These are phyloP conservation scores for Chymomyza caudatula DNA, from an alignment of 2,888 invertebrate genomes.

Conservation along the genomic window DNA sequence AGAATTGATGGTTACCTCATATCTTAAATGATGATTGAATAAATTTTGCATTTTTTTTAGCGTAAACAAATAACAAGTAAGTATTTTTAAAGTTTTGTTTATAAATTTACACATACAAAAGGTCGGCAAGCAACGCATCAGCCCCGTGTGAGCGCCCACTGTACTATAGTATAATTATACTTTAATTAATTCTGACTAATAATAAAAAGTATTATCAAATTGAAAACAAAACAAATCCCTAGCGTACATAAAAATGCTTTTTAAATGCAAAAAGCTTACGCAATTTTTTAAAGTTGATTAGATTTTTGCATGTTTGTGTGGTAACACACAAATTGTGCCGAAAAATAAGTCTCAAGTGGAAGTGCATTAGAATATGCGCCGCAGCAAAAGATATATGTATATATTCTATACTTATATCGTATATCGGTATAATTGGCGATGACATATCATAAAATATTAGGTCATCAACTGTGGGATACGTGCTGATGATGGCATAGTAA, in stretches of 20 bases:
- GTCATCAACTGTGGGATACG: slow-evolving; percentile 40
- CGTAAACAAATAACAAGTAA: not conserved
- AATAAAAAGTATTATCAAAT: not conserved
- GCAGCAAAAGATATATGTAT: slow-evolving; percentile 41
- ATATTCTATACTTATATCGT: slow-evolving; percentile 14
- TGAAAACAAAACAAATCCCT: slow-evolving; percentile 16
- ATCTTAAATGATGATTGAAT: not conserved
- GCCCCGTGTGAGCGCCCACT: not conserved
- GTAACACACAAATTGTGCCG: not conserved
- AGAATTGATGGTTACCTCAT: not conserved
- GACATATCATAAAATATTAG: slow-evolving; percentile 54
- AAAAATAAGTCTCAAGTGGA: slow-evolving; percentile 53
- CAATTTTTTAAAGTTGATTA: slow-evolving; percentile 50
- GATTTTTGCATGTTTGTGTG: slow-evolving; percentile 53
- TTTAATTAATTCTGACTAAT: not conserved
- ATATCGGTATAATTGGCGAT: slow-evolving; percentile 58
- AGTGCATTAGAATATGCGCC: slow-evolving; percentile 58
- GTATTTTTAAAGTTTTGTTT: not conserved
- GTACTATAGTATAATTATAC: not conserved
- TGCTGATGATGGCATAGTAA: slow-evolving; percentile 34
- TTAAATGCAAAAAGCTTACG: slow-evolving; percentile 45
- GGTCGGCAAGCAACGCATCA: not conserved
- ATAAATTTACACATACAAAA: not conserved
- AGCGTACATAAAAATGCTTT: slow-evolving; percentile 22
- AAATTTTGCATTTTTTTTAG: not conserved